Evolutionary conservation across 2,797 vertebrate species (phyloP).

Genomic region (Oceanodroma leucorhoa): DNA sequence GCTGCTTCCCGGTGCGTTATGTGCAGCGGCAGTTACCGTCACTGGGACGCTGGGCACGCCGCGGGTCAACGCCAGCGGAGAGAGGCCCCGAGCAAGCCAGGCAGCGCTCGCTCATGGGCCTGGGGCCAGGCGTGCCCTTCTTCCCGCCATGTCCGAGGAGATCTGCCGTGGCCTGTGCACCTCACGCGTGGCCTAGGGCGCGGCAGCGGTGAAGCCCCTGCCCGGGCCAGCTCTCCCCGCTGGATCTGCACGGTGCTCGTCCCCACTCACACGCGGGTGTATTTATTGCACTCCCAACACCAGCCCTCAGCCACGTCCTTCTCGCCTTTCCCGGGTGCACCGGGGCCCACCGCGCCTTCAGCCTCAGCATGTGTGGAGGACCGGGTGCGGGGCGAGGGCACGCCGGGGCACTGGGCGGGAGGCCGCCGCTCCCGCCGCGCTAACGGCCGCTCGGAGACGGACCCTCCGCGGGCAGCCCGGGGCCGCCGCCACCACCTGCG

Average conservation of each 20-base stretch:
- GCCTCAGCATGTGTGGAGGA: not conserved
- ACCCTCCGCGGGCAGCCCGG: too few species aligned
- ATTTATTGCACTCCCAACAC: fast-evolving
- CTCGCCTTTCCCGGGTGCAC: not conserved
- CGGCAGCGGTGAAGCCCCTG: not conserved
- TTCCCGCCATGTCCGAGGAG: too few species aligned
- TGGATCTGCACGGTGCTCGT: fast-evolving
- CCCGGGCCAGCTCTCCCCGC: not conserved
- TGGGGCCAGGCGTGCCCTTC: not conserved
- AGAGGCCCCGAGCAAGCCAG: not conserved
- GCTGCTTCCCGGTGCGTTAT: too few species aligned
- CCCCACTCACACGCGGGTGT: fast-evolving
- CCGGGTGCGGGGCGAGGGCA: too few species aligned
- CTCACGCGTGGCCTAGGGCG: fast-evolving
- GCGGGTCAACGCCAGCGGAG: fast-evolving
- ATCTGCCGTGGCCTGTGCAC: fast-evolving
- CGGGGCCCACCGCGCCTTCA: fast-evolving
- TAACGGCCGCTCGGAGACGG: not conserved
- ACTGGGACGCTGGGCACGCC: too few species aligned
- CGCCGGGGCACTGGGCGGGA: too few species aligned
- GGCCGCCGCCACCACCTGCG: not conserved
- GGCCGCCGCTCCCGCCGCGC: not conserved
- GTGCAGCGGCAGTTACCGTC: not conserved
- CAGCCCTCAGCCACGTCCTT: fast-evolving
- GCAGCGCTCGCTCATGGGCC: too few species aligned